Percentiles rank a stretch among this genome's conserved stretches.
Conservation (phyloP, 2,888 invertebrate genomes). For the Hydroisotoma schaefferi region DNA sequence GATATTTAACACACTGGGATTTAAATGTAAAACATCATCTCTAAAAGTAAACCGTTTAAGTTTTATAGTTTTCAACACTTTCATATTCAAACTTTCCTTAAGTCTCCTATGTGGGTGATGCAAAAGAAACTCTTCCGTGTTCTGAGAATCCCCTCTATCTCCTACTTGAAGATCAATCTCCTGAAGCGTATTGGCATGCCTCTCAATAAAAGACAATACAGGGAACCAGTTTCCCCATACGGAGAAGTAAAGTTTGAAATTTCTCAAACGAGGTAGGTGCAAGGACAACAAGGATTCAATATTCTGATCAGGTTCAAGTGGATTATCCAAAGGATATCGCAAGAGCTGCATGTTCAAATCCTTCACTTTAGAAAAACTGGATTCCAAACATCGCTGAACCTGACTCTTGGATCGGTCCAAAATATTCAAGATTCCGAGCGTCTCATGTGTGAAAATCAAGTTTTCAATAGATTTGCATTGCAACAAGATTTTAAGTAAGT, state of each 20-base stretch:
- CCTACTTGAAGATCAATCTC: constrained; percentile 43
- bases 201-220: constrained; percentile 31
- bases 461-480: constrained; percentile 28
- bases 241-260: constrained; percentile 41
- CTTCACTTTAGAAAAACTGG: constrained; percentile 17
- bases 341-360: constrained; percentile 39
- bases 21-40: constrained; percentile 43
- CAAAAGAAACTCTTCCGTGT: constrained; percentile 32
- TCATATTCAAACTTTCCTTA: constrained; percentile 1
- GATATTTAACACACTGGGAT: constrained; percentile 25
- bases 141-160: constrained; percentile 37
- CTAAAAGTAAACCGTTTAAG: constrained; percentile 36
- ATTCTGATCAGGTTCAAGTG: constrained; percentile 28
- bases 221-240: constrained; percentile 40
- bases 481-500: constrained; percentile 33
- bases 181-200: constrained; percentile 32
- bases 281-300: constrained; percentile 28
- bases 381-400: constrained; percentile 16
- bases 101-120: constrained; percentile 14
- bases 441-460: constrained; percentile 41
- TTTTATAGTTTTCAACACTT: constrained; percentile 11
- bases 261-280: constrained; percentile 28
- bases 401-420: constrained; percentile 16
- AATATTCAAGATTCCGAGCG: constrained; percentile 33
- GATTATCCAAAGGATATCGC: constrained; percentile 39